Evolutionary conservation across 2,113 vertebrate species (phyloP).

Genomic region (Osmerus mordax): DNA sequence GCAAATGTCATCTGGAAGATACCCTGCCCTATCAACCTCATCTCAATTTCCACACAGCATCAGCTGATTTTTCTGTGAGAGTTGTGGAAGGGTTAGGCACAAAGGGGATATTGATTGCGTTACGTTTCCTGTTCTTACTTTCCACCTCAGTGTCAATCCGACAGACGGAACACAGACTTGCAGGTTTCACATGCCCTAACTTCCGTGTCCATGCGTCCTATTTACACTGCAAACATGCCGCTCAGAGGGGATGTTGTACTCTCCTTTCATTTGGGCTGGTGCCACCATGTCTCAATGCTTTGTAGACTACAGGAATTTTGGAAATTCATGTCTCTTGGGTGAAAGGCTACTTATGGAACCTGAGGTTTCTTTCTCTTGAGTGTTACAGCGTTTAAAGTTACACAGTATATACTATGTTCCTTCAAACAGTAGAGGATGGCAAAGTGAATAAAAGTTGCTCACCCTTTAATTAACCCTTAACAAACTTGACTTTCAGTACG

Average conservation of each 20-base stretch:
- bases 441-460: too few relatives aligned
- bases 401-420: too few relatives aligned
- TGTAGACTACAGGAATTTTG: background rate
- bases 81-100: conserved; percentile 22
- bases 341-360: background rate
- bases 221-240: background rate
- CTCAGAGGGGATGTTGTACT: background rate
- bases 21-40: background rate
- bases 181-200: too few relatives aligned
- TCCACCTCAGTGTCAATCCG: conserved; percentile 46
- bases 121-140: conserved; percentile 49
- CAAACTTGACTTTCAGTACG: background rate
- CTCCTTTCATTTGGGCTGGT: background rate
- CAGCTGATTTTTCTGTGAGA: background rate
- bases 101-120: conserved; percentile 58
- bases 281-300: background rate
- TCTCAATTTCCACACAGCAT: background rate
- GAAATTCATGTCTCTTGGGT: background rate
- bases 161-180: conserved; percentile 14
- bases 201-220: too few relatives aligned
- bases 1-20: background rate
- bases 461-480: background rate
- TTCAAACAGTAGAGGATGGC: too few relatives aligned
- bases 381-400: background rate
- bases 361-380: background rate